Base-by-base conservation (phyloP, 2,113 vertebrate genomes). In the Hucho hucho region DNA sequence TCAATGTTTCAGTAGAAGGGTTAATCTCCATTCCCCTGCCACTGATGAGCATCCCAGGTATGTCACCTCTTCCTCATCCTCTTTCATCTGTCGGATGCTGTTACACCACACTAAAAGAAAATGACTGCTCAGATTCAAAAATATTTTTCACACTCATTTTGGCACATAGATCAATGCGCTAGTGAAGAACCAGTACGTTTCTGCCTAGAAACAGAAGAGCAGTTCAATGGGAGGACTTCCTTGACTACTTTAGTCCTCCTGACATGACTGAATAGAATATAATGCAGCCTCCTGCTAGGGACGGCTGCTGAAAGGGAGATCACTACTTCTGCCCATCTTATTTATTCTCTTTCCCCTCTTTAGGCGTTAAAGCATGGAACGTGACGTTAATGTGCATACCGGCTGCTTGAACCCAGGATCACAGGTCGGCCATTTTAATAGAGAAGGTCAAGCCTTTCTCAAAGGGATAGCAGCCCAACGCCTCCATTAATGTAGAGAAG, bases 221-320 rank as follows among this genome's bases (percentile, higher is more conserved):
- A 43, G 69, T 61, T 77, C 72, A 6, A 79, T 85, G 79, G 76
- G 74, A 80, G 81, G 80, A 82, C 64, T 70, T 83, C 82, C 85
- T 83, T 76, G 74, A 86, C 71, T 84, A 77, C 77, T 81, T 85
- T 84, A 85, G 82, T 84, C 80, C 83, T 87, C 80, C 89, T 91
- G 90, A 93, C 91, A 93, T 86, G 79, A 80, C 84, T 91, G 90
- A 90, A 92, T 90, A 90, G 91, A 92, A 92, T 87, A 89, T 91
- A 79, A 80, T 56, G 7, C 37, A 81, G 82, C 83, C 83, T 85
- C 80, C 84, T 87, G 84, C 84, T 83, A 77, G 81, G 83, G 82
- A 90, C 58, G 73, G 78, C 85, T 81, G 85, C 84, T 90, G 85
- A 90, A 91, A 89, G 83, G 77, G 84, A 90, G 84, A 87, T 91